Base-by-base conservation (phyloP, 2,797 vertebrate species). In the Enteromius anoplus region DNA sequence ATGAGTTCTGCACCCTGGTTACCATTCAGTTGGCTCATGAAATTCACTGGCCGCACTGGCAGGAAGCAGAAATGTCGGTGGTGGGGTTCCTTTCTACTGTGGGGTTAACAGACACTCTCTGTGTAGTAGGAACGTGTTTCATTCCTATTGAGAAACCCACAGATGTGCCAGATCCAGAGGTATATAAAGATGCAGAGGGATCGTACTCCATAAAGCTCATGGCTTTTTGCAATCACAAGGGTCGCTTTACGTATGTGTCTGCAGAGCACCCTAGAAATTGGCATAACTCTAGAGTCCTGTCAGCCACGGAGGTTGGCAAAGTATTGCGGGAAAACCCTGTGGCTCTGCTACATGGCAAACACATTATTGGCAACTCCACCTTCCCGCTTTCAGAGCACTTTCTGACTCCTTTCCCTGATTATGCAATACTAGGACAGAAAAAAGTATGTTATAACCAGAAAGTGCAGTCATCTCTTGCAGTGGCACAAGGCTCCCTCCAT, bases 361-460 rank as follows among this genome's bases (percentile, higher is more conserved):
- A 88, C 26, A 79, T 89, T 3, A 55, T 87, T 10, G 88, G 79
- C 7, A 85, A 88, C n/a, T 58, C 60, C 55, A 70, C 82, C 1
- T 90, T 84, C 29, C 85, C 87, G 0, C 85, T 89, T 17, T 88
- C 88, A 3, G 84, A 88, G 58, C 84, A 89, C 71, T 68, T 87
- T 45, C 80, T 89, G 5, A 85, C 85, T 1, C 88, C 87, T 0
- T 87, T 86, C 72, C 85, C 87, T 9, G 87, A 89, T 58, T 86
- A 84, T 23, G 87, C 85, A 40, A 84, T 75, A n/a, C 69, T 89
- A 0, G 85, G 81, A 55, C 65, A 84, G 60, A 86, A 85, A 82
- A 86, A 87, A 82, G 62, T 85, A 37, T 84, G 85, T 40, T 89
- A 88, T 55, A 89, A 89, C 66, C 65, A 78, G 37, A 86, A 81